Percentiles rank a stretch among this genome's conserved stretches.
Evolutionary conservation across 2,113 vertebrate genomes (phyloP).

Genomic region (Psammodynastes pulverulentus): DNA sequence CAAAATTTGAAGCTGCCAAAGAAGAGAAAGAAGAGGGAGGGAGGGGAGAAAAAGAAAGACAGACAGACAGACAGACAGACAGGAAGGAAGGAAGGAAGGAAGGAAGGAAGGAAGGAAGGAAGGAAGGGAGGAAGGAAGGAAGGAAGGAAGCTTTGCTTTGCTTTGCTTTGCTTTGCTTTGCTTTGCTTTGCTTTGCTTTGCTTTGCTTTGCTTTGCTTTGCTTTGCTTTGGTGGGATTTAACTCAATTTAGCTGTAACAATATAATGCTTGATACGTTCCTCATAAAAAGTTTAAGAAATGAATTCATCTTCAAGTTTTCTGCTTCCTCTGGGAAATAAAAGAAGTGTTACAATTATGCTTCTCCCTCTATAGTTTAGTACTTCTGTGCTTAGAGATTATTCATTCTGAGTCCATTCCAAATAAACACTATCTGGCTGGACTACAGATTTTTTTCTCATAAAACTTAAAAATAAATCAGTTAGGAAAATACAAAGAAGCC

Average conservation of each 20-base stretch:
- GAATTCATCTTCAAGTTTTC: neutral
- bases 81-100: too few species aligned
- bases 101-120: too few species aligned
- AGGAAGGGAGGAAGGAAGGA: too few species aligned
- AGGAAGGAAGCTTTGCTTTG: too few species aligned
- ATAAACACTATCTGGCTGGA: neutral
- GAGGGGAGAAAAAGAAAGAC: neutral
- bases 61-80: too few species aligned
- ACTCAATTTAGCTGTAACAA: neutral
- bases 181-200: too few species aligned
- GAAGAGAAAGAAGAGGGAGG: neutral
- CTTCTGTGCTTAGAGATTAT: neutral
- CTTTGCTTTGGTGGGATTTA: neutral
- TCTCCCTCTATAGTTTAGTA: neutral
- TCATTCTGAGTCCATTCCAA: neutral
- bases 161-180: too few species aligned
- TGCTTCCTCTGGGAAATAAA: slow-evolving; percentile 17
- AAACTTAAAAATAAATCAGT: neutral
- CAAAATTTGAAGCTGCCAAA: neutral
- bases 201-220: too few species aligned
- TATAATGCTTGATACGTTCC: slow-evolving; percentile 7
- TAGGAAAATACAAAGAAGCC: neutral
- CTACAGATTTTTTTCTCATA: neutral
- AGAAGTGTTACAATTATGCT: slow-evolving; percentile 2
- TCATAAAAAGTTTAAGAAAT: slow-evolving; percentile 4